These are phyloP conservation scores for Capromys pilorides DNA, from an alignment of 2,797 vertebrate genomes.

Conservation along the genomic window DNA sequence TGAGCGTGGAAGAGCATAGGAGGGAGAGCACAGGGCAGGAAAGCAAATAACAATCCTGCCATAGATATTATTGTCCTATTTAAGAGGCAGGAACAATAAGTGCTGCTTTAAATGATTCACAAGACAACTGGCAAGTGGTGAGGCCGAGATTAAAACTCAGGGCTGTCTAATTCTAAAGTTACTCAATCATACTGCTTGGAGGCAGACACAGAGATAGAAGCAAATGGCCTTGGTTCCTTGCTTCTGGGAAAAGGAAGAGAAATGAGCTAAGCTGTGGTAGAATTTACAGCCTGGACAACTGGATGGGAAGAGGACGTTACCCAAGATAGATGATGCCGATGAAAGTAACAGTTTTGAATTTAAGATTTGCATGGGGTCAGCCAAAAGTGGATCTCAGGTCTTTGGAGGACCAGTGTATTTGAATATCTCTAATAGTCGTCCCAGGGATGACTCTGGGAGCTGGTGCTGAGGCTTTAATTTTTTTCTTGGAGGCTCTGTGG, in stretches of 20 bases:
- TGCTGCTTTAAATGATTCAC: not conserved
- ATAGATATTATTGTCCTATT: not conserved
- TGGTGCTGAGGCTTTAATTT: not conserved
- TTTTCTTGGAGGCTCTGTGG: not conserved
- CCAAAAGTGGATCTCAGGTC: slow-evolving; percentile 20
- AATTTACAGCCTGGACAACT: not conserved
- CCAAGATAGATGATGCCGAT: not conserved
- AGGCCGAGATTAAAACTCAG: not conserved
- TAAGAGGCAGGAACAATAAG: not conserved
- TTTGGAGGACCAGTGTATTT: not conserved
- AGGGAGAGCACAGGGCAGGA: not conserved
- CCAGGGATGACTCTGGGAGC: not conserved
- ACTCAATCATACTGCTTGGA: not conserved
- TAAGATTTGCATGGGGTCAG: not conserved
- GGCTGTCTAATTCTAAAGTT: not conserved
- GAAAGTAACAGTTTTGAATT: slow-evolving; percentile 10
- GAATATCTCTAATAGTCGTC: not conserved
- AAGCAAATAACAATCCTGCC: not conserved
- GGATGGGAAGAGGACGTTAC: not conserved
- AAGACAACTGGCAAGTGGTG: not conserved
- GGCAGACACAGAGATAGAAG: not conserved
- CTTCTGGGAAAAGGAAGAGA: not conserved
- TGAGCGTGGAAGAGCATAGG: not conserved
- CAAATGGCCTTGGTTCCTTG: not conserved
- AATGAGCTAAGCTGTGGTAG: not conserved